These are phyloP conservation scores for Clarias batrachus DNA, from an alignment of 2,113 vertebrate genomes.

Conservation along the genomic window DNA sequence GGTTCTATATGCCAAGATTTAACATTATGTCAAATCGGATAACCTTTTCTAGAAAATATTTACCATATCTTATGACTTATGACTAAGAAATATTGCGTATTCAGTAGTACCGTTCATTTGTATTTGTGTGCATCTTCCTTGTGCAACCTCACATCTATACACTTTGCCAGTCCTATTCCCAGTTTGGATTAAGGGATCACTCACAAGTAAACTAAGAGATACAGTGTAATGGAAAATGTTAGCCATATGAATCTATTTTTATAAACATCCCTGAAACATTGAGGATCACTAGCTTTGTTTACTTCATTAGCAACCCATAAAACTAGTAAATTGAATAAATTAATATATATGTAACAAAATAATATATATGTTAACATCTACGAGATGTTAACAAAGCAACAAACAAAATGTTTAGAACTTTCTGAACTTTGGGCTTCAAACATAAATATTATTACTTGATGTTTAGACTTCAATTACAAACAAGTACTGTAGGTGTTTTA, in stretches of 20 bases:
- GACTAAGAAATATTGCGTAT: not conserved
- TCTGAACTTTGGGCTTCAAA: not conserved
- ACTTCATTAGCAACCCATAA: not conserved
- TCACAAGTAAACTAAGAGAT: slow-evolving; percentile 64
- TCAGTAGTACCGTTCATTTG: slow-evolving; percentile 20
- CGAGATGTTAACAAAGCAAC: not conserved
- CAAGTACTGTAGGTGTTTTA: too few species aligned
- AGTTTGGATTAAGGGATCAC: slow-evolving; percentile 64
- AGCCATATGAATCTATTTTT: not conserved
- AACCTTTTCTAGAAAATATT: not conserved
- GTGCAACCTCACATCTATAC: slow-evolving; percentile 46
- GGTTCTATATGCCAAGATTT: slow-evolving; percentile 54
- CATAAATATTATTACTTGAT: not conserved
- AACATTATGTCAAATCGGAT: not conserved
- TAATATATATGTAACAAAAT: not conserved
- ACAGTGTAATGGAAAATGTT: not conserved
- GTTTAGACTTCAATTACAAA: not conserved
- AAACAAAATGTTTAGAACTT: not conserved
- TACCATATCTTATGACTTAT: not conserved
- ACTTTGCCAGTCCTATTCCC: slow-evolving; percentile 50
- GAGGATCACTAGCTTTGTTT: not conserved
- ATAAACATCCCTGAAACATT: not conserved
- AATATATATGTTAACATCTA: too few species aligned
- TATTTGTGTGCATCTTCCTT: slow-evolving; percentile 7
- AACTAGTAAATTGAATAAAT: not conserved